Percentiles rank a stretch among this genome's conserved stretches.
phyloP scores from a whole-genome alignment of 2,797 vertebrate species.

The Darevskia nairensis region DNA sequence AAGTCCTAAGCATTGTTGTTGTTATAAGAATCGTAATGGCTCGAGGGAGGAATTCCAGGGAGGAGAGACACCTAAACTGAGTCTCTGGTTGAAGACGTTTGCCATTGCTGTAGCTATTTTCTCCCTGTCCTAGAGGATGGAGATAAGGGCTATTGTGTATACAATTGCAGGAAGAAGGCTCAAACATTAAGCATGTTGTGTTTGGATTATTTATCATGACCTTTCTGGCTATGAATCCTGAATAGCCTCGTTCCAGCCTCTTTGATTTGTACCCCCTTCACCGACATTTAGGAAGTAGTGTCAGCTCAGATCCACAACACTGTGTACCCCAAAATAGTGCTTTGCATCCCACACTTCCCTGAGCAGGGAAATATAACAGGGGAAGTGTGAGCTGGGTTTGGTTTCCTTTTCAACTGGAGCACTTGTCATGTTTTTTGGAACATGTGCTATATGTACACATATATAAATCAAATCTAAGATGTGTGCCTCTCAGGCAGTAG shows the following conservation, averaged over 20 bases:
- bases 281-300: neutral
- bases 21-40: neutral
- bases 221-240: neutral
- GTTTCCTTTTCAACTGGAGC: neutral
- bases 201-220: neutral
- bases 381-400: neutral
- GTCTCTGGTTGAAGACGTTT: neutral
- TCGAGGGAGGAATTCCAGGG: neutral
- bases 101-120: neutral
- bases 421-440: neutral
- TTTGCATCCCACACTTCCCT: neutral
- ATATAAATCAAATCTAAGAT: neutral
- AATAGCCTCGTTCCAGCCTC: neutral
- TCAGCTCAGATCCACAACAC: neutral
- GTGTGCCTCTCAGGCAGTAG: neutral
- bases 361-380: neutral
- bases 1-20: too few relatives aligned
- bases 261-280: neutral
- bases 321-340: neutral
- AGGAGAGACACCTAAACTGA: neutral
- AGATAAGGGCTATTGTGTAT: conserved; percentile 20
- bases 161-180: neutral
- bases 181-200: neutral
- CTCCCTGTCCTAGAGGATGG: neutral
- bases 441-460: neutral